These are phyloP conservation scores for Epirrhoe alternata DNA, from an alignment of 2,888 invertebrate species.

Conservation along the genomic window DNA sequence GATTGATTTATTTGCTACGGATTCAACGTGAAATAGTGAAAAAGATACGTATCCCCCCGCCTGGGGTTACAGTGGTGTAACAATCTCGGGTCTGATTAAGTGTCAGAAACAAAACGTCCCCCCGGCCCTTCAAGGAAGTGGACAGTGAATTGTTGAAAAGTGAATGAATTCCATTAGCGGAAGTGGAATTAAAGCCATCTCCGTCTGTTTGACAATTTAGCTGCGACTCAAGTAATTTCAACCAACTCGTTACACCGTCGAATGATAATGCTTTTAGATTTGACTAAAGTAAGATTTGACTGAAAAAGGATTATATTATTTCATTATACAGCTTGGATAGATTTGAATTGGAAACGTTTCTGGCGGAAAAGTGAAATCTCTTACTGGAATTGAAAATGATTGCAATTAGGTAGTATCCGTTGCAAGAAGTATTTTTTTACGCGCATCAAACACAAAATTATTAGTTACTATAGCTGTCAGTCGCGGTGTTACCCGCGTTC, in stretches of 20 bases:
- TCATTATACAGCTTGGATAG: slow-evolving; percentile 26
- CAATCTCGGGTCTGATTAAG: slow-evolving; percentile 57
- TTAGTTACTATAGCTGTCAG: no score
- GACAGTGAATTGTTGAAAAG: slow-evolving; percentile 68
- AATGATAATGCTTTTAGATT: slow-evolving; percentile 52
- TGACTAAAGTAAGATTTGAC: slow-evolving; percentile 45
- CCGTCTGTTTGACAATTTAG: slow-evolving; percentile 60
- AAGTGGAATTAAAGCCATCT: slow-evolving; percentile 65
- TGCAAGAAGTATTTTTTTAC: not conserved
- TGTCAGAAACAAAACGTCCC: slow-evolving; percentile 63
- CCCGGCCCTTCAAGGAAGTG: slow-evolving; percentile 60
- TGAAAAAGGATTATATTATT: slow-evolving; percentile 41
- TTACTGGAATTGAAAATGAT: slow-evolving; percentile 15
- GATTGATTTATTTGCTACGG: not conserved
- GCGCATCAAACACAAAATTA: not conserved
- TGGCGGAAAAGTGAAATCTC: slow-evolving; percentile 28
- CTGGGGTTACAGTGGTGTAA: slow-evolving; percentile 42
- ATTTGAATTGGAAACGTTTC: slow-evolving; percentile 30
- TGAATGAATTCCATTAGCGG: slow-evolving; percentile 71
- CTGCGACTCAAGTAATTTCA: slow-evolving; percentile 54
- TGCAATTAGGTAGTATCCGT: not conserved
- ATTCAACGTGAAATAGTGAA: not conserved
- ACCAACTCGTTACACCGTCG: slow-evolving; percentile 54
- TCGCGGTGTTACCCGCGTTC: no score
- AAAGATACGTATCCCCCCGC: slow-evolving; percentile 18